Percentiles rank a stretch among this genome's conserved stretches.
phyloP scores from a whole-genome alignment of 2,113 vertebrate genomes.

The Notechis scutatus region DNA sequence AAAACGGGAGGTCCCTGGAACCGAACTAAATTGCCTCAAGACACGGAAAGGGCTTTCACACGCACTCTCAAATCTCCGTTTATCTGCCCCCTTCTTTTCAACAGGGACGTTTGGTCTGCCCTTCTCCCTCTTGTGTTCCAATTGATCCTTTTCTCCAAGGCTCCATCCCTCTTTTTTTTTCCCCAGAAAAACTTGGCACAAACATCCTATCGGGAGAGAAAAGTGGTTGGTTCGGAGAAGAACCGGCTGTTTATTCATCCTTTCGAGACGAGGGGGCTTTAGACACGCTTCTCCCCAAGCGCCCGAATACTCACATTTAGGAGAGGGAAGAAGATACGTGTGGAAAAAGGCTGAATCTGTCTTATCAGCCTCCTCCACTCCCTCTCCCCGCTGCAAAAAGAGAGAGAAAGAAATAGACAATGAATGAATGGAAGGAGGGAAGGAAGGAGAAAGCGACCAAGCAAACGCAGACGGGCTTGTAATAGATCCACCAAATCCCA shows the following conservation, averaged over 20 bases:
- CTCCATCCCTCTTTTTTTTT: background rate
- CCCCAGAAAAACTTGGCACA: constrained; percentile 60
- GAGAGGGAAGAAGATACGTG: background rate
- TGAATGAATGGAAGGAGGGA: too few species aligned
- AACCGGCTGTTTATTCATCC: background rate
- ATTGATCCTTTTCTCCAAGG: constrained; percentile 46
- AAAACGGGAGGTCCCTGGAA: background rate
- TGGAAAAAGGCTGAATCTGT: constrained; percentile 34
- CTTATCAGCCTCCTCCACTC: constrained; percentile 47
- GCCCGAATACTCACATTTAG: background rate
- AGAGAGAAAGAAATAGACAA: background rate
- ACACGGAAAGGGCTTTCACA: background rate
- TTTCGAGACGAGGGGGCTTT: background rate
- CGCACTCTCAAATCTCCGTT: background rate
- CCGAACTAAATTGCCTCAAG: background rate
- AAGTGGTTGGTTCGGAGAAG: background rate
- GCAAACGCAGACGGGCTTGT: constrained; percentile 63
- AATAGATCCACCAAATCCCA: constrained; percentile 80
- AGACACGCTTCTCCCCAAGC: background rate
- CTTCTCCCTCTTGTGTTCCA: background rate
- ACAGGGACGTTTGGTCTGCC: constrained; percentile 69
- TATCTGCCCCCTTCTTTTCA: constrained; percentile 29
- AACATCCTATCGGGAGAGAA: constrained; percentile 48
- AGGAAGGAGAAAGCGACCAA: too few species aligned
- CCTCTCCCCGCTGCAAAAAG: background rate